Conservation (phyloP, 2,797 vertebrate genomes). For the Poecilia velifera region DNA sequence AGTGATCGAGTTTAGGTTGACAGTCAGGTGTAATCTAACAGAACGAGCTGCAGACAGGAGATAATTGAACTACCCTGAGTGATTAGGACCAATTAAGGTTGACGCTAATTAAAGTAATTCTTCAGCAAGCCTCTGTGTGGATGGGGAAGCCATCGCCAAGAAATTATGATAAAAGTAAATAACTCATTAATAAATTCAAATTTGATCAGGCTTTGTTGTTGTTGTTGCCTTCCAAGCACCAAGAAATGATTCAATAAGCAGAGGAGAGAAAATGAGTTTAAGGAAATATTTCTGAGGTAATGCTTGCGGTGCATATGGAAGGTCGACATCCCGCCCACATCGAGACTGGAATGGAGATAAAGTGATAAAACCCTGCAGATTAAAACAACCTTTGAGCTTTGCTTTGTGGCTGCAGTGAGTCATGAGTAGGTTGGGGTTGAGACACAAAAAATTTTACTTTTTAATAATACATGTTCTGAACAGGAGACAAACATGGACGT, state of each 20-base stretch:
- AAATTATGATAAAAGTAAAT: conserved; percentile 18
- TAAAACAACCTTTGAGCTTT: conserved; percentile 11
- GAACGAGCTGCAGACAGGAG: conserved; percentile 26
- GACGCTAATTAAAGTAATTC: conserved; percentile 47
- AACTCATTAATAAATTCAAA: conserved; percentile 21
- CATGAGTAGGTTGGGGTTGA: conserved; percentile 1
- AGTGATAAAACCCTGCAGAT: conserved; percentile 5
- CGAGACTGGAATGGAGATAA: conserved; percentile 6
- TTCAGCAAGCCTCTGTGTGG: conserved; percentile 21
- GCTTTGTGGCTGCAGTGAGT: background rate
- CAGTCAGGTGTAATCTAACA: conserved; percentile 37
- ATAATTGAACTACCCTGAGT: conserved; percentile 31
- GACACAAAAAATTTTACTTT: background rate
- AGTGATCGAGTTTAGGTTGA: conserved; percentile 48
- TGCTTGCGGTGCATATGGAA: background rate
- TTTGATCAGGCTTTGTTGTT: background rate
- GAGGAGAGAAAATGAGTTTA: background rate
- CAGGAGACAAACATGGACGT: background rate
- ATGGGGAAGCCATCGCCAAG: background rate
- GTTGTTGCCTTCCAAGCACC: conserved; percentile 1
- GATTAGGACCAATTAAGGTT: conserved; percentile 57
- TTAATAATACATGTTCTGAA: background rate
- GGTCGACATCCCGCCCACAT: background rate
- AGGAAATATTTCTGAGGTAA: conserved; percentile 4
- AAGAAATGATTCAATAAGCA: background rate